Evolutionary conservation across 1,140 invertebrate species (phyloP).

Genomic region (Phymorhynchus buccinoides): DNA sequence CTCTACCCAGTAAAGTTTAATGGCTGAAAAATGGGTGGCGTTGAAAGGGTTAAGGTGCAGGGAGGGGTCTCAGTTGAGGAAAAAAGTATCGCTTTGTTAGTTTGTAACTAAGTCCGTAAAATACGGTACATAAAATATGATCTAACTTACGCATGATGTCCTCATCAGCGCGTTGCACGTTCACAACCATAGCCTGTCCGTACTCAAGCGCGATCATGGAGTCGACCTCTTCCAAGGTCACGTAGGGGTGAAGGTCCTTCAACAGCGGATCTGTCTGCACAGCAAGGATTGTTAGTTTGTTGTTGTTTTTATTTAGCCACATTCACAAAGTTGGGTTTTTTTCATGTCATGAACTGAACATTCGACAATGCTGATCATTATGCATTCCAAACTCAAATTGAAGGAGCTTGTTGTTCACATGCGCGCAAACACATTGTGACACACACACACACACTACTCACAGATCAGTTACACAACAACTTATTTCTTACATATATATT

Average conservation of each 20-base stretch:
- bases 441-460: too few species aligned
- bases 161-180: slow-evolving; percentile 78
- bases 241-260: slow-evolving; percentile 79
- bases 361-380: too few species aligned
- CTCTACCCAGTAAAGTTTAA: too few species aligned
- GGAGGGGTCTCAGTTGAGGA: too few species aligned
- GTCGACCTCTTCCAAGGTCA: slow-evolving; percentile 82
- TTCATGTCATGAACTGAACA: background rate
- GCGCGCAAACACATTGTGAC: background rate
- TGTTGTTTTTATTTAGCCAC: background rate
- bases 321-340: background rate
- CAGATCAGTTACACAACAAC: background rate
- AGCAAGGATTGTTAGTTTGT: background rate
- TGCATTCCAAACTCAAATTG: too few species aligned
- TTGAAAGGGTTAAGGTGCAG: too few species aligned
- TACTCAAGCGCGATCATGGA: slow-evolving; percentile 82
- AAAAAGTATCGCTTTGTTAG: too few species aligned
- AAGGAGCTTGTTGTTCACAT: too few species aligned
- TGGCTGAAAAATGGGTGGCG: too few species aligned
- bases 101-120: too few species aligned
- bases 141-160: slow-evolving; percentile 74
- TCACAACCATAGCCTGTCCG: slow-evolving; percentile 83
- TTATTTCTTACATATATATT: too few species aligned
- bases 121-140: too few species aligned
- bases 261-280: slow-evolving; percentile 78